Evolutionary conservation across 2,888 invertebrate species (phyloP).

Genomic region (Hoplodrina ambigua): DNA sequence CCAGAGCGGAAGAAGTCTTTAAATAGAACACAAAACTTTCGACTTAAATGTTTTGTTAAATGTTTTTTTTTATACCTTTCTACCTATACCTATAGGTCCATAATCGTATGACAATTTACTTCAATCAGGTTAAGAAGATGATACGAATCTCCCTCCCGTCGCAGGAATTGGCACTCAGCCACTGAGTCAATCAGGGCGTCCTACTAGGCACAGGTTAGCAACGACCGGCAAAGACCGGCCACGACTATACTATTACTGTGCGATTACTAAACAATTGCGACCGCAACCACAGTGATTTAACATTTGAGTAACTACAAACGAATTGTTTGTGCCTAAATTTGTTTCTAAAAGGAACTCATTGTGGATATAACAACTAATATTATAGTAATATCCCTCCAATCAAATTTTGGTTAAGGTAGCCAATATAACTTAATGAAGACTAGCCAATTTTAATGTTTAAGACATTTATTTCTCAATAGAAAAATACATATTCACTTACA

Average conservation of each 20-base stretch:
- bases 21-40: no score
- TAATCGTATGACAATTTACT: not conserved
- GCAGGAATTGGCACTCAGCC: not conserved
- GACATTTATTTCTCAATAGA: no score
- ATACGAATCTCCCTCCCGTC: not conserved
- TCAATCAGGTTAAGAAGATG: not conserved
- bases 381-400: no score
- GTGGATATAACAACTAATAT: no score
- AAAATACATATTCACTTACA: no score
- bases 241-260: not conserved
- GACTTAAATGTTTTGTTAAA: no score
- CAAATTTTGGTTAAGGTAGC: no score
- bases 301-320: not conserved
- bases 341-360: constrained; percentile 6
- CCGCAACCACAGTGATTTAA: constrained; percentile 24
- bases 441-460: no score
- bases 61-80: no score
- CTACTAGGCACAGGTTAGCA: not conserved
- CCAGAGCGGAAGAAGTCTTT: no score
- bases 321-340: not conserved
- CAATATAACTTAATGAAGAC: no score
- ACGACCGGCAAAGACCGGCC: not conserved
- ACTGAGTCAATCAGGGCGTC: constrained; percentile 9
- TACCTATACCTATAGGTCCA: no score
- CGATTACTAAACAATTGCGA: constrained; percentile 14